Conservation (phyloP, 23 tunicate species). For the Ascidia mentula region DNA sequence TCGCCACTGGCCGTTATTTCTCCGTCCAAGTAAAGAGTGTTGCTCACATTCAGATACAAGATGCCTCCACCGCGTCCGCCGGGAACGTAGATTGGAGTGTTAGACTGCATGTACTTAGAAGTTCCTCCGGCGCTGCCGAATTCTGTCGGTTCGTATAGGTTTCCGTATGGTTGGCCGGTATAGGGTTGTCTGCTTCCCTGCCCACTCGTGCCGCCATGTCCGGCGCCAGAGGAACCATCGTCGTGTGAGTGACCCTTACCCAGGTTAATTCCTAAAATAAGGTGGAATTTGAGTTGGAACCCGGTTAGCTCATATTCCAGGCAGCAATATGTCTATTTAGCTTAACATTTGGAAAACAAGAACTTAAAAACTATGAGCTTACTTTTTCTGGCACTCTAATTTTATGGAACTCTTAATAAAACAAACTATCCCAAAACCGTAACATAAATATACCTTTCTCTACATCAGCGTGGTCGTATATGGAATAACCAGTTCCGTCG, state of each 20-base stretch:
- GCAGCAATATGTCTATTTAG: too few species aligned
- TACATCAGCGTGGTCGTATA: constrained; percentile 12
- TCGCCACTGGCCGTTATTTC: constrained; percentile 20
- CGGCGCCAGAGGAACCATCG: constrained; percentile 29
- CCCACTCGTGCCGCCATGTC: constrained; percentile 38
- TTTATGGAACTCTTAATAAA: too few species aligned
- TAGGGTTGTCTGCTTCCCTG: neutral
- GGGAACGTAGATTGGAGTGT: constrained; percentile 2
- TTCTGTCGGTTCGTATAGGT: constrained; percentile 14
- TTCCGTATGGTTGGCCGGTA: constrained; percentile 30
- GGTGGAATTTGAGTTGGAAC: too few species aligned
- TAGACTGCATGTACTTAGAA: neutral
- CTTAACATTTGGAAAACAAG: too few species aligned
- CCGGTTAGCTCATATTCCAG: too few species aligned
- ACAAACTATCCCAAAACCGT: too few species aligned
- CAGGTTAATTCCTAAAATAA: constrained; percentile 9
- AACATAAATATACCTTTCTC: too few species aligned
- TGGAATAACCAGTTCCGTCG: constrained; percentile 36
- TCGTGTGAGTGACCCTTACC: constrained; percentile 21
- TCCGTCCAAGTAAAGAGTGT: constrained; percentile 16
- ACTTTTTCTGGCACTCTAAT: too few species aligned
- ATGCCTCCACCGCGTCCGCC: constrained; percentile 40
- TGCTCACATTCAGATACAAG: neutral
- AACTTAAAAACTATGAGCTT: too few species aligned
- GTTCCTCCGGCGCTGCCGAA: constrained; percentile 37